Evolutionary conservation across 1,140 invertebrate species (phyloP), one percentile per base, ranked within the genome.

Genomic region (Drosophila murphyi): DNA sequence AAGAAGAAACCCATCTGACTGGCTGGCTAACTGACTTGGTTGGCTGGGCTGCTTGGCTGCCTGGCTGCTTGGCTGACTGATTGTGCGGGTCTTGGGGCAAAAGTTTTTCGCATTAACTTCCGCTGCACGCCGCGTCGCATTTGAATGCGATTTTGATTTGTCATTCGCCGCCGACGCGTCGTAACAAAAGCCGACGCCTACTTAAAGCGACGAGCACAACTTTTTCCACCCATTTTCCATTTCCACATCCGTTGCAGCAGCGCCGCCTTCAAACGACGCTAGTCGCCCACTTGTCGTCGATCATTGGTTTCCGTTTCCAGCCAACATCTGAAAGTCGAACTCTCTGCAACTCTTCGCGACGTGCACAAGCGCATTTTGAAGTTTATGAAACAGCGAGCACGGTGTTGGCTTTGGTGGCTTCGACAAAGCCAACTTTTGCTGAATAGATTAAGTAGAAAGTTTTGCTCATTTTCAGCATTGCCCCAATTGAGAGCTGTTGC

Each of bases 31-130:
- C 41, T 32, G 57, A 43, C 39, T 43, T n/a, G 8, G 39, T 10
- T 3, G 20, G 20, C 20, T 20, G 20, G 20, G 20, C 52, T 34
- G n/a, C 3, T 32, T 28, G 52, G 32, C 29, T 32, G 29, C 10
- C 59, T 37, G 39, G 35, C 35, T 68, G 78, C 77, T 50, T 76
- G 77, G 60, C 79, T 88, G 85, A 85, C 80, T 88, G 85, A 88
- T 89, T 89, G 86, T 89, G 82, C 69, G 65, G 55, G 72, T 81
- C 82, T 64, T 76, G 63, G 83, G 72, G 80, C 67, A 72, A 89
- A 89, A 89, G 80, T 89, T 89, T 89, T 89, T 89, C 85, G 86
- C 85, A 89, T 89, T 89, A 89, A 89, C 85, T 89, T 89, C 83
- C 85, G 85, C 78, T 85, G 85, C 86, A 81, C 72, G 81, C 85